A percentile compares a stretch with the other conserved stretches of the same genome.
phyloP scores from a whole-genome alignment of 2,113 vertebrate genomes.

The Otis tarda region DNA sequence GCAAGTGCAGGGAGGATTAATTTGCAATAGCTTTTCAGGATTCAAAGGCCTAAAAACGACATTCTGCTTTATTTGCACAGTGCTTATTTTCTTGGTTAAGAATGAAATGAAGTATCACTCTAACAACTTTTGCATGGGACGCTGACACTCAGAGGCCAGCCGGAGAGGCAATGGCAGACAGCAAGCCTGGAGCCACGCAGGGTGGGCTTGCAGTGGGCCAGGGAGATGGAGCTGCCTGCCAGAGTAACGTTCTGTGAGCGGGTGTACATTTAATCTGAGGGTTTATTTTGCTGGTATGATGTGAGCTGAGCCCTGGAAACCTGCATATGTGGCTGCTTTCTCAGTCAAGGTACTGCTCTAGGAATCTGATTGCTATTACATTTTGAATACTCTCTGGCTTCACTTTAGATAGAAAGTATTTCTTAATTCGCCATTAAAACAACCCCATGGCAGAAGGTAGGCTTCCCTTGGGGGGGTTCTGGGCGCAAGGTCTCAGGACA shows the following conservation, averaged over 20 bases:
- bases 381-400: background rate
- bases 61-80: background rate
- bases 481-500: background rate
- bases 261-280: background rate
- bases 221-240: background rate
- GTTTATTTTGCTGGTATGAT: background rate
- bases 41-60: background rate
- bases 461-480: background rate
- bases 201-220: background rate
- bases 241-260: background rate
- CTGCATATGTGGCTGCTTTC: background rate
- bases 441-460: fast-evolving
- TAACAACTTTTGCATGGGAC: background rate
- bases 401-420: background rate
- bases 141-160: background rate
- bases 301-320: background rate
- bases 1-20: background rate
- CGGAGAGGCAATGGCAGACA: background rate
- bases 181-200: fast-evolving
- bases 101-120: background rate
- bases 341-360: background rate
- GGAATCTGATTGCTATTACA: background rate
- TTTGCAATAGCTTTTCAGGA: background rate
- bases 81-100: background rate
- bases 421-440: background rate